Base-by-base conservation (phyloP, 2,888 invertebrate species). In the Pachydiplax longipennis region DNA sequence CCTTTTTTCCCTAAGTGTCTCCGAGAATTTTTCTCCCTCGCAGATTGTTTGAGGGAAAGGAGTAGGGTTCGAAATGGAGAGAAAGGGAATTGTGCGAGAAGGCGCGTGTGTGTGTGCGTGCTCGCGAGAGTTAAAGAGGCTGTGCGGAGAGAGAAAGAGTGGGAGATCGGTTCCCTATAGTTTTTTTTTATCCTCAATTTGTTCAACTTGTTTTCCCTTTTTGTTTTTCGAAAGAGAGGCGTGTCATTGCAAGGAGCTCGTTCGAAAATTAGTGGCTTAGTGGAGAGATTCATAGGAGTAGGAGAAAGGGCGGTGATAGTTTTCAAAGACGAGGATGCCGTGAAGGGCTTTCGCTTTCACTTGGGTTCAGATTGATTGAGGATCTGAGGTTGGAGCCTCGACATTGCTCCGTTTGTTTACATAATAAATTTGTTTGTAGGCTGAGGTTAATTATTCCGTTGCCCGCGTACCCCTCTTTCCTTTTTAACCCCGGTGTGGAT, bases 211-310 rank as follows among this genome's bases (percentile, higher is more conserved):
- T 58, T 61, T 12, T n/a, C 13, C 37, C 37, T 35, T 48, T 58
- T n/a, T 87, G 35, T 87, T 58, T 87, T 37, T 40, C 87, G 37
- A 61, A 65, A 37, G 87, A 37, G 61, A 40, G 87, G 58, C 87
- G 61, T 65, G 87, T 65, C 87, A 37, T 37, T 87, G 87, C 87
- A 65, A 87, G 87, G 61, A 65, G 40, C 87, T 87, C 65, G 18
- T 40, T 15, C 61, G 87, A 61, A 87, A 87, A 87, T 87, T 87
- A 58, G 83, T 87, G 87, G 87, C 87, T 87, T 61, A 87, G 22
- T 0, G 83, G 22, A 83, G 82, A 13, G 22, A 35, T 13, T 18
- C 18, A n/a, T 44, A 44, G 18, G 25, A n/a, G 82, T 5, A 18
- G 15, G 53, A 40, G 53, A 53, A 25, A 13, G 25, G 58, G 31